These are phyloP conservation scores for Doris montereyensis DNA, from an alignment of 2,888 invertebrate species.

Conservation along the genomic window DNA sequence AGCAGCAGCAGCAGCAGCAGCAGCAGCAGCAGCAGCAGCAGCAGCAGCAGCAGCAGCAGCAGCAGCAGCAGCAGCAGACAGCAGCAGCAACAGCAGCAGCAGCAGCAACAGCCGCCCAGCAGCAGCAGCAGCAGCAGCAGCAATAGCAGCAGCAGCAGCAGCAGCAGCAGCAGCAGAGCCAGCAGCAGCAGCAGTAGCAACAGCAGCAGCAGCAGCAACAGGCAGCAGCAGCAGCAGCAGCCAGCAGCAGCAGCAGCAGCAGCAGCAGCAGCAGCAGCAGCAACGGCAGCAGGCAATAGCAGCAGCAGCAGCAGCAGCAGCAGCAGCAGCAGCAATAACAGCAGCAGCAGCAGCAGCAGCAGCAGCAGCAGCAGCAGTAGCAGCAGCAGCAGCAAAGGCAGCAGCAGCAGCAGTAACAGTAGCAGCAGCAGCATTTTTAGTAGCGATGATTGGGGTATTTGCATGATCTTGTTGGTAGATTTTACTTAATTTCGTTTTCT, in stretches of 20 bases:
- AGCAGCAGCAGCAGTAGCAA: conserved; percentile 16
- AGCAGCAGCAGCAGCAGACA: too few relatives aligned
- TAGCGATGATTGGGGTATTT: too few relatives aligned
- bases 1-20: neutral
- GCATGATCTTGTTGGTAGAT: too few relatives aligned
- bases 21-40: neutral
- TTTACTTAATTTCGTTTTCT: too few relatives aligned
- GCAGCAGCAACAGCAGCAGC: neutral
- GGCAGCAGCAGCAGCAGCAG: too few relatives aligned
- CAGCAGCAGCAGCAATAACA: neutral
- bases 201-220: conserved; percentile 15
- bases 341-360: neutral
- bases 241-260: neutral
- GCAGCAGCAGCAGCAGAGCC: neutral
- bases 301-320: neutral
- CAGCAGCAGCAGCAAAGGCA: neutral
- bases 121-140: neutral
- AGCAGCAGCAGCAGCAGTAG: conserved; percentile 6
- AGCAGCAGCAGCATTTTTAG: conserved; percentile 1
- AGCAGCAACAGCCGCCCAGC: neutral
- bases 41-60: neutral
- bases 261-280: neutral
- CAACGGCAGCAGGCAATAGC: neutral
- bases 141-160: neutral
- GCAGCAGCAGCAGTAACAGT: neutral